These are phyloP conservation scores for Oenanthe oenanthe DNA, from an alignment of 2,113 vertebrate genomes.

Conservation along the genomic window DNA sequence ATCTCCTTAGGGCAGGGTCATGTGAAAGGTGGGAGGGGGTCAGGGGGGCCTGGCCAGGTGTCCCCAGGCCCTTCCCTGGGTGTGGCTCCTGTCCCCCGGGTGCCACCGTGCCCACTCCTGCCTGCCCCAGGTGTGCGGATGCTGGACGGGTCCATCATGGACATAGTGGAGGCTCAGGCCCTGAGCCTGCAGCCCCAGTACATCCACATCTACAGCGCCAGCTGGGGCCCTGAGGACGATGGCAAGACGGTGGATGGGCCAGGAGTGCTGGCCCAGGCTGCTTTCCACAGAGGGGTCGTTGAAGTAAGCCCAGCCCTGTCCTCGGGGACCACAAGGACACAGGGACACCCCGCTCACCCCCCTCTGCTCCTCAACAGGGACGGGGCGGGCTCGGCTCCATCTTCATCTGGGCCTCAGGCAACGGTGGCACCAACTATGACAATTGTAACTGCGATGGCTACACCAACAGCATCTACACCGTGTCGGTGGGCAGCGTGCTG, in stretches of 20 bases:
- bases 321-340: fast-evolving
- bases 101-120: not conserved
- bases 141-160: conserved; percentile 78
- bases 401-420: conserved; percentile 83
- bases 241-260: conserved; percentile 77
- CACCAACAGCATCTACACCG: conserved; percentile 79
- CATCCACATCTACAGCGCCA: conserved; percentile 82
- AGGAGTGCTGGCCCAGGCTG: conserved; percentile 59
- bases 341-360: fast-evolving
- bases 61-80: fast-evolving
- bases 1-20: not conserved
- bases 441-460: conserved; percentile 83
- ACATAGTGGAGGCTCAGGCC: conserved; percentile 78
- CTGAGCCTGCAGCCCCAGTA: conserved; percentile 77
- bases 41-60: fast-evolving
- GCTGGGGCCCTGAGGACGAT: conserved; percentile 80
- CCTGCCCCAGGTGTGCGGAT: conserved; percentile 75
- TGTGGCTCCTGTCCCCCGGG: not conserved
- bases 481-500: conserved; percentile 79
- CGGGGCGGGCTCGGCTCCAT: conserved; percentile 79
- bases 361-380: conserved; percentile 56
- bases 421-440: conserved; percentile 74
- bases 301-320: not conserved
- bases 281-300: conserved; percentile 67
- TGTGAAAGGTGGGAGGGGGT: not conserved